These are phyloP conservation scores for Pseudomyrmex gracilis DNA, from an alignment of 1,140 invertebrate genomes.

Conservation along the genomic window DNA sequence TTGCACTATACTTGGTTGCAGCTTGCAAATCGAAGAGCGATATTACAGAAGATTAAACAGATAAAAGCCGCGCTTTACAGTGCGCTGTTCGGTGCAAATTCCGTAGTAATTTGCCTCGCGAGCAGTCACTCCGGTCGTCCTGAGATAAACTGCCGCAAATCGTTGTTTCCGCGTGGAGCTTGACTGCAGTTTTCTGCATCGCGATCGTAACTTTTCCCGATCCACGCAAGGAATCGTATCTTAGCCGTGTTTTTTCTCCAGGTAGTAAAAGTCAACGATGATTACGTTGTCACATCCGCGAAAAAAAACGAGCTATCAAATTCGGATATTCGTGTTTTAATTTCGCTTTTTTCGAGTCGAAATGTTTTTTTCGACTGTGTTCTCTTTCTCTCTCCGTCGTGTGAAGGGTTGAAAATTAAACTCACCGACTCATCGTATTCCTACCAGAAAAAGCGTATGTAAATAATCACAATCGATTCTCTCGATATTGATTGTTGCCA, in stretches of 20 bases:
- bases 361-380: neutral
- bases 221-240: constrained; percentile 15
- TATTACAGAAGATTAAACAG: neutral
- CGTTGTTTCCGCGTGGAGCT: neutral
- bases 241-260: neutral
- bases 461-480: too few relatives aligned
- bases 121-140: constrained; percentile 19
- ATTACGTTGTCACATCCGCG: constrained; percentile 37
- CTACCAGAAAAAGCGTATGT: too few relatives aligned
- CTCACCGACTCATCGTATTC: neutral
- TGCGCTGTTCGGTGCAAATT: neutral
- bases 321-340: neutral
- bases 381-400: neutral
- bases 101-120: constrained; percentile 12
- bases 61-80: constrained; percentile 24
- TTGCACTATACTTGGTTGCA: too few relatives aligned
- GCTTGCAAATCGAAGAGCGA: neutral
- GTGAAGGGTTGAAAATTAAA: neutral
- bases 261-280: constrained; percentile 53
- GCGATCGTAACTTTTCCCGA: constrained; percentile 32
- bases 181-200: constrained; percentile 17
- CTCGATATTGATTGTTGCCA: too few relatives aligned
- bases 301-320: constrained; percentile 32
- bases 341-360: neutral
- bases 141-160: constrained; percentile 29